Evolutionary conservation across 2,113 vertebrate species (phyloP), one percentile per base, ranked within the genome.

Genomic region (Thymallus thymallus): DNA sequence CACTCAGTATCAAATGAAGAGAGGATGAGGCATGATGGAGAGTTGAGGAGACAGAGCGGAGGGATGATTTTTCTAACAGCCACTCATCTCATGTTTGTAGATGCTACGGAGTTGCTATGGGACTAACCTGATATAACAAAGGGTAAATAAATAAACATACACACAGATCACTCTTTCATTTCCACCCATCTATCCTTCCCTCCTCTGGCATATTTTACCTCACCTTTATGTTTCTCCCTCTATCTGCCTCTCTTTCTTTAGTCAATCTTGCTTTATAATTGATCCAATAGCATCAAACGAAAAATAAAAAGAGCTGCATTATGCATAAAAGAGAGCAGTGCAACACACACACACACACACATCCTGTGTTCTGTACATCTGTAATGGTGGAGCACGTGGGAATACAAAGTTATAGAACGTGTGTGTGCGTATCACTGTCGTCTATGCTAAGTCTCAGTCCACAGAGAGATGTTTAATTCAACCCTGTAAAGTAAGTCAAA

Each of bases 401-500:
- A 41, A 32, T 30, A 66, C 29, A 18, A 32, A 20, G 64, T 32
- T 30, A 18, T 20, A n/a, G 0, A 32, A 18, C 35, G 35, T 62
- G 7, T 41, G 5, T 76, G 35, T 62, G 7, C 22, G 5, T 76
- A 76, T 82, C 83, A 76, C 9, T 10, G 9, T 78, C 77, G 76
- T 79, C 69, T 56, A 41, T 41, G 71, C 71, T 83, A 79, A 9
- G 18, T 16, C 29, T 66, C 30, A 66, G 64, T 30, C 84, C 84
- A 83, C 84, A 90, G 71, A 56, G 78, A 62, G 77, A 84, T 79
- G 62, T 82, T 84, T 83, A 76, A 83, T 83, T 81, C 68, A 84
- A 63, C 51, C 48, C 48, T 18, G 35, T 41, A 41, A 41, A 41
- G 35, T 41, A 41, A 41, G 35, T 41, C 35, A 41, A 41, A 41